Evolutionary conservation across 2,888 invertebrate genomes (phyloP).

Genomic region (Drosophila greeni): DNA sequence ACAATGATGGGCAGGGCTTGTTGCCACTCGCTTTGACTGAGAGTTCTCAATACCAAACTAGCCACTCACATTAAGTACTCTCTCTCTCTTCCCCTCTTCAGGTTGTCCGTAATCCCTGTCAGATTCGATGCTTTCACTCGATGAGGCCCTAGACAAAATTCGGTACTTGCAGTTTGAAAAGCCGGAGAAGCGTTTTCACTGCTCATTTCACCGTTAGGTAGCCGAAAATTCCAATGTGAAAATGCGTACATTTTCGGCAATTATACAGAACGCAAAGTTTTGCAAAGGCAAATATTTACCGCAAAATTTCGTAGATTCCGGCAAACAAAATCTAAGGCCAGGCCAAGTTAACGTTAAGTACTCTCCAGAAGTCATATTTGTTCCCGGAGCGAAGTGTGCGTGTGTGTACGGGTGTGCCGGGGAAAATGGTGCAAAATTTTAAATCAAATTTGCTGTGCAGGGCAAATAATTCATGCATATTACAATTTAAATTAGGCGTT

Average conservation of each 20-base stretch:
- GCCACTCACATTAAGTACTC: conserved; percentile 14
- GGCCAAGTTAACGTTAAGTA: conserved; percentile 21
- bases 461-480: conserved; percentile 53
- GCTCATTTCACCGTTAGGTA: conserved; percentile 37
- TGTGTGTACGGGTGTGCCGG: conserved; percentile 7
- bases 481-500: conserved; percentile 61
- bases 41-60: conserved; percentile 24
- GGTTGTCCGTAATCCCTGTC: neutral
- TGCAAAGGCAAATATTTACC: conserved; percentile 43
- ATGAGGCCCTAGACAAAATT: conserved; percentile 9
- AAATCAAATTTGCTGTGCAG: conserved; percentile 49
- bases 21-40: conserved; percentile 5
- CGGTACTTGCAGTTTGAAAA: conserved; percentile 5
- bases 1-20: conserved; percentile 9
- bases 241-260: conserved; percentile 46
- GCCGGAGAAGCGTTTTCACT: conserved; percentile 27
- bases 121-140: conserved; percentile 5
- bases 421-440: conserved; percentile 38
- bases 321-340: conserved; percentile 31
- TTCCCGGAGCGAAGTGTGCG: neutral
- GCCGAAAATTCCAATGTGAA: conserved; percentile 40
- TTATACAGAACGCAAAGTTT: conserved; percentile 46
- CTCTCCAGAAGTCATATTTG: conserved; percentile 36
- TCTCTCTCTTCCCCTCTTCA: neutral
- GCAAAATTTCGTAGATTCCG: conserved; percentile 34